phyloP scores from a whole-genome alignment of 2,113 vertebrate species.

The Mesocricetus auratus region DNA sequence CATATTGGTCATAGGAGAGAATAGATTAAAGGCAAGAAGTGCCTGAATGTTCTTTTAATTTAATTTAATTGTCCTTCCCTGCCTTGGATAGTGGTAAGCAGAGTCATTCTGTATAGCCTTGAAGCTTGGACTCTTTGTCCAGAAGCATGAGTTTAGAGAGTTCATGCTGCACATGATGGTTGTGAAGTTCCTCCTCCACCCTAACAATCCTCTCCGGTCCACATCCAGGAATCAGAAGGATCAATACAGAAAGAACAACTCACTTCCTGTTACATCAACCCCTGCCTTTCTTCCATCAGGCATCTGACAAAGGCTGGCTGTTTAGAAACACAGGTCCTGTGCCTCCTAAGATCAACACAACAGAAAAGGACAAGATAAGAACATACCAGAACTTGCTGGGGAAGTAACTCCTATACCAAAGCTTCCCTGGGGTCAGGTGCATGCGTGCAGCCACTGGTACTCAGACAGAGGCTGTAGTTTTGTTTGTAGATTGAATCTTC shows the following conservation, averaged over 20 bases:
- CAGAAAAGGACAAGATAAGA: neutral
- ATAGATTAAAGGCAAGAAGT: conserved; percentile 72
- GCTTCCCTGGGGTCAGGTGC: neutral
- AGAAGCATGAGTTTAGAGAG: conserved; percentile 30
- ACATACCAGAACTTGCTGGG: neutral
- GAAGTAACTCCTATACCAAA: neutral
- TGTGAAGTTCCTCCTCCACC: neutral
- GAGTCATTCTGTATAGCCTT: conserved; percentile 49
- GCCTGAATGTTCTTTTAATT: conserved; percentile 72
- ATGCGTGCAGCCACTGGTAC: neutral
- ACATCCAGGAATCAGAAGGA: neutral
- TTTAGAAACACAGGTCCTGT: neutral
- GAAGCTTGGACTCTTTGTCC: neutral
- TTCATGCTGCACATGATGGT: neutral
- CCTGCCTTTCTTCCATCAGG: neutral
- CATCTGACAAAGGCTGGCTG: neutral
- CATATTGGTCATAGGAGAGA: conserved; percentile 57
- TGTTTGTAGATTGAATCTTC: conserved; percentile 3
- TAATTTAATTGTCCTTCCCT: conserved; percentile 57
- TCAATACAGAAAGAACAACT: neutral
- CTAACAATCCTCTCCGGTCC: neutral
- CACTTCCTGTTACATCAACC: neutral
- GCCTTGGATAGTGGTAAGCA: neutral
- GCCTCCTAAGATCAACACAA: neutral
- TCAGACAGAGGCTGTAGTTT: neutral